These are phyloP conservation scores for Sylvietta virens DNA, from an alignment of 2,113 vertebrate species.

Conservation along the genomic window DNA sequence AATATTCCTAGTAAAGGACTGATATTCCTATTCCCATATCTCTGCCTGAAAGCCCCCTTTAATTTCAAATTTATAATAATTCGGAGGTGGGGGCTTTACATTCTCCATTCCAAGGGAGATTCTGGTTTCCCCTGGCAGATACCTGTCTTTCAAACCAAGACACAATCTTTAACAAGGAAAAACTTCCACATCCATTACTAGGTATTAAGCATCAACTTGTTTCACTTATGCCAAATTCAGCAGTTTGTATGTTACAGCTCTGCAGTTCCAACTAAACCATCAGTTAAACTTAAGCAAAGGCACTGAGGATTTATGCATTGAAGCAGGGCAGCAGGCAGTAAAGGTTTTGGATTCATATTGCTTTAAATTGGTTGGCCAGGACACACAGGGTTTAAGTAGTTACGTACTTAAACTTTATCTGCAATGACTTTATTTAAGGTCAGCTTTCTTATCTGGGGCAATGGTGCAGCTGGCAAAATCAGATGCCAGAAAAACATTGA, in stretches of 20 bases:
- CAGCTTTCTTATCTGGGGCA: background rate
- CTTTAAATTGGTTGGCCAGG: background rate
- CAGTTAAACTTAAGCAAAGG: background rate
- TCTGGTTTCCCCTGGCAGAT: no score
- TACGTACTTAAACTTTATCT: background rate
- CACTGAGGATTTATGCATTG: background rate
- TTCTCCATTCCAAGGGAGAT: no score
- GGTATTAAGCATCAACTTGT: background rate
- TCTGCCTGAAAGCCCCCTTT: no score
- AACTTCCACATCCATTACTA: background rate
- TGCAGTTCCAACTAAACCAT: background rate
- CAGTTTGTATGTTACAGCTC: background rate
- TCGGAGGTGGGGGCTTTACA: no score
- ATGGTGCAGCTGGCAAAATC: background rate
- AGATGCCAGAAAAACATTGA: rapidly evolving
- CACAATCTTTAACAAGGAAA: background rate
- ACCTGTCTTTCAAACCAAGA: no score
- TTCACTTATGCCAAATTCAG: background rate
- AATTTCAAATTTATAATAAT: no score
- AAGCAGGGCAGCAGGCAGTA: background rate
- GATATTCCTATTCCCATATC: no score
- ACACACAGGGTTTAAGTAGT: background rate
- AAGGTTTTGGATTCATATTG: background rate
- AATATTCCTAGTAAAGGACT: no score
- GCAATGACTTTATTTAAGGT: background rate